These are phyloP conservation scores for Cordilura impudica DNA, from an alignment of 2,888 invertebrate genomes.

Conservation along the genomic window DNA sequence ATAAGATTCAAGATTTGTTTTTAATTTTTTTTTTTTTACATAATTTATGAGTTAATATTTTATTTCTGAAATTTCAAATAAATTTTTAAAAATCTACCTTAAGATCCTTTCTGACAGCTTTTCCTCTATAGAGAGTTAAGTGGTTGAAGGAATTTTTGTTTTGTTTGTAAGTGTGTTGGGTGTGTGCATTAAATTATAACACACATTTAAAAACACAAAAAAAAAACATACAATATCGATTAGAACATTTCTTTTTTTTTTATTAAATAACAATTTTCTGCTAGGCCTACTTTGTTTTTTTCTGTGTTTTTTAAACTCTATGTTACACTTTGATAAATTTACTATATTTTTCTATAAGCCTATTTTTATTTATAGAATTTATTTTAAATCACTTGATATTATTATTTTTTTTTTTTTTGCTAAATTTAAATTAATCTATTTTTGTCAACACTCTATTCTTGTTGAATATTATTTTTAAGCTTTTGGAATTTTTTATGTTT, in stretches of 20 bases:
- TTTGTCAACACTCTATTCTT: not conserved
- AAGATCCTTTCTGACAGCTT: too few relatives aligned
- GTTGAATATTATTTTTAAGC: not conserved
- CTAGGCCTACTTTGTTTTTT: too few relatives aligned
- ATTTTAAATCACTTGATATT: not conserved
- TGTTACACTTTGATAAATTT: too few relatives aligned
- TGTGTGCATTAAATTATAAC: constrained; percentile 18
- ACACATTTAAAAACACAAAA: constrained; percentile 37
- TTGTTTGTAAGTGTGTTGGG: not conserved
- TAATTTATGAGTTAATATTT: too few relatives aligned
- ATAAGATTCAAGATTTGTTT: too few relatives aligned
- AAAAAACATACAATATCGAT: constrained; percentile 51
- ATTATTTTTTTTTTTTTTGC: not conserved
- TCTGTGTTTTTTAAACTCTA: not conserved
- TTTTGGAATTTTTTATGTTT: not conserved
- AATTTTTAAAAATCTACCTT: too few relatives aligned
- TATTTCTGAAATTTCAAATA: too few relatives aligned
- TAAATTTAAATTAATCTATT: too few relatives aligned
- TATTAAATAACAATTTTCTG: not conserved
- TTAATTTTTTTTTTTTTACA: too few relatives aligned
- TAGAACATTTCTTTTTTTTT: constrained; percentile 17
- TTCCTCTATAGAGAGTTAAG: not conserved
- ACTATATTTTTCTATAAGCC: not conserved
- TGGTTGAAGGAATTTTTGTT: not conserved
- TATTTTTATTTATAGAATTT: not conserved